Base-by-base conservation (phyloP, 2,113 vertebrate genomes). In the Paracanthobrama guichenoti region DNA sequence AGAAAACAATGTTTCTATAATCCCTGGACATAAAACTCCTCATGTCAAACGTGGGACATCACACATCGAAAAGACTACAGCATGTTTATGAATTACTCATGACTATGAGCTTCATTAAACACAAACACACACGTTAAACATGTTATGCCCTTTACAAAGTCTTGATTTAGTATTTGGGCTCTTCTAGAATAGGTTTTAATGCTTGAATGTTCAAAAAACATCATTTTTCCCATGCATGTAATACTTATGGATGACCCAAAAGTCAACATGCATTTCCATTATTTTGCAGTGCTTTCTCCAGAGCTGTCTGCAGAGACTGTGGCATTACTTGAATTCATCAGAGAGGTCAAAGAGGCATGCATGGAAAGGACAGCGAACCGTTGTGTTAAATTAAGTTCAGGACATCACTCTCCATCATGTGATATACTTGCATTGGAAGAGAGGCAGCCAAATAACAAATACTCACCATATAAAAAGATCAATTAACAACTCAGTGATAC, bases 1-100 rank as follows among this genome's bases (percentile, higher is more conserved):
- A 74, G n/a, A 44, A 78, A 78, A 78, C 55, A 78, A 78, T 78
- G 55, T 78, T 60, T 60, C 10, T 57, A 26, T 78, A 22, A 78
- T 78, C 50, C 9, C 31, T 9, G 35, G 31, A 60, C 55, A 60
- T 78, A 9, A 78, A 78, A 60, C 20, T 42, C 2, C 60, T 71
- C 20, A 13, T n/a, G 44, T 74, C 44, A 74, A 50, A 18, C 44
- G n/a, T 14, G 44, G 71, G 42, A 74, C 44, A 74, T 50, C 71
- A 26, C 44, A 50, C 9, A 22, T 42, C 39, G 4, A 69, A 42
- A 69, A 39, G 9, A 69, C 31, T 18, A 16, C 71, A 73, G 71
- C 6, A 16, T 46, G 71, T n/a, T 46, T 28, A 74, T 74, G 42
- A 74, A 74, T 74, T 9, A 48, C 24, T 48, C 44, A 74, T 74